Conservation (phyloP, 1,140 invertebrate genomes). For the Eupeodes corollae region DNA sequence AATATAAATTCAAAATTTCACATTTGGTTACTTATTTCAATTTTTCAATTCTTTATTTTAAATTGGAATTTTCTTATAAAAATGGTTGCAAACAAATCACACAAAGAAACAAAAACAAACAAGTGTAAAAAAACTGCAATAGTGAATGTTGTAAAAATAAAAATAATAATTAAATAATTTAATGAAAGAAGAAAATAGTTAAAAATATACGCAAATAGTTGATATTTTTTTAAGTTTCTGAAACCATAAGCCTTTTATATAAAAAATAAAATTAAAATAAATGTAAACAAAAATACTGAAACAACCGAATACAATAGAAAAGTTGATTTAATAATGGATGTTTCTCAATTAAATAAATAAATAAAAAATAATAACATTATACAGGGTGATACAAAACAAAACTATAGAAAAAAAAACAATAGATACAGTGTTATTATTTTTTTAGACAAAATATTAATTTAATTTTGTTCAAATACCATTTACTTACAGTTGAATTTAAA, state of each 20-base stretch:
- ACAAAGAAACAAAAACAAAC: not conserved
- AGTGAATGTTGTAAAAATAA: not conserved
- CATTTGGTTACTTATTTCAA: no score
- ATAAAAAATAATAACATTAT: not conserved
- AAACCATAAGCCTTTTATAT: not conserved
- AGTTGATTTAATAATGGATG: not conserved
- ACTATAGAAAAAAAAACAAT: not conserved
- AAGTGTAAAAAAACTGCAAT: not conserved
- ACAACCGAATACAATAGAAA: not conserved
- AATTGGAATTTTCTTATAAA: not conserved
- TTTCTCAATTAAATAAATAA: not conserved
- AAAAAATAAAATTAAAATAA: not conserved
- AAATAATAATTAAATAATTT: not conserved
- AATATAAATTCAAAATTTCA: not conserved
- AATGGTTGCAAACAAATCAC: no score
- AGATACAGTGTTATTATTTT: not conserved
- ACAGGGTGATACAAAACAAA: not conserved
- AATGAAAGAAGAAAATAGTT: not conserved
- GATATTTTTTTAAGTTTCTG: not conserved
- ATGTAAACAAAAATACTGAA: not conserved
- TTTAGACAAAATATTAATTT: not conserved
- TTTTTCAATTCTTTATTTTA: not conserved
- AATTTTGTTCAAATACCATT: not conserved
- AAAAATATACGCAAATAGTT: not conserved
- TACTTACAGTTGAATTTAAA: no score